phyloP scores from a whole-genome alignment of 2,888 invertebrate species.

The Balanococcus diminutus region DNA sequence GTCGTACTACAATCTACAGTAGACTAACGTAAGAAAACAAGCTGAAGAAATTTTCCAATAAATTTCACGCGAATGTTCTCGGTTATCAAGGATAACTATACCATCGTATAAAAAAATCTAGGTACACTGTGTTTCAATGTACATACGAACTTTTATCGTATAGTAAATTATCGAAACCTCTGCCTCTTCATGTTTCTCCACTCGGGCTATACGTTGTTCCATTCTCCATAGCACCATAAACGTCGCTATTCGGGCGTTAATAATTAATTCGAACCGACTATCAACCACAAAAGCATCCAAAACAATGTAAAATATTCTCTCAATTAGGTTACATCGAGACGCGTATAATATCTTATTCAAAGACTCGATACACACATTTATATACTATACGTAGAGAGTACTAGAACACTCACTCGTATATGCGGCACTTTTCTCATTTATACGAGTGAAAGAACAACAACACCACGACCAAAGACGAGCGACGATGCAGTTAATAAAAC shows the following conservation, averaged over 20 bases:
- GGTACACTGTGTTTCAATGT: not conserved
- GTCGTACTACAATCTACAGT: too few relatives aligned
- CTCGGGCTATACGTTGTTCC: too few relatives aligned
- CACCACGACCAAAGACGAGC: not conserved
- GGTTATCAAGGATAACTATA: not conserved
- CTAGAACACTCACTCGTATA: not conserved
- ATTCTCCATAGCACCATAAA: not conserved
- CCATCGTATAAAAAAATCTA: too few relatives aligned
- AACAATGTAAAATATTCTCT: conserved; percentile 41
- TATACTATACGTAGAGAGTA: not conserved
- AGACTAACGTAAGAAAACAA: too few relatives aligned
- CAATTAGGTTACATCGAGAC: conserved; percentile 37
- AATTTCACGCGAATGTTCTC: not conserved
- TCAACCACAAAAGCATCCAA: conserved; percentile 42
- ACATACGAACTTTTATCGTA: too few relatives aligned
- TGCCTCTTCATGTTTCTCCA: not conserved
- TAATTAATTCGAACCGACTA: conserved; percentile 40
- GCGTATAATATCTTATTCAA: conserved; percentile 40
- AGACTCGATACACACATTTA: conserved; percentile 23
- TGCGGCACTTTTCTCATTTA: not conserved
- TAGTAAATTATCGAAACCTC: too few relatives aligned
- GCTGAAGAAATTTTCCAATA: too few relatives aligned
- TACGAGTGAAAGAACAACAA: not conserved
- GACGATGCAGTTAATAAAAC: conserved; percentile 25
- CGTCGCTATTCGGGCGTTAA: conserved; percentile 33